Percentiles rank a stretch among this genome's conserved stretches.
Evolutionary conservation across 2,113 vertebrate species (phyloP).

Genomic region (Rhineura floridana): DNA sequence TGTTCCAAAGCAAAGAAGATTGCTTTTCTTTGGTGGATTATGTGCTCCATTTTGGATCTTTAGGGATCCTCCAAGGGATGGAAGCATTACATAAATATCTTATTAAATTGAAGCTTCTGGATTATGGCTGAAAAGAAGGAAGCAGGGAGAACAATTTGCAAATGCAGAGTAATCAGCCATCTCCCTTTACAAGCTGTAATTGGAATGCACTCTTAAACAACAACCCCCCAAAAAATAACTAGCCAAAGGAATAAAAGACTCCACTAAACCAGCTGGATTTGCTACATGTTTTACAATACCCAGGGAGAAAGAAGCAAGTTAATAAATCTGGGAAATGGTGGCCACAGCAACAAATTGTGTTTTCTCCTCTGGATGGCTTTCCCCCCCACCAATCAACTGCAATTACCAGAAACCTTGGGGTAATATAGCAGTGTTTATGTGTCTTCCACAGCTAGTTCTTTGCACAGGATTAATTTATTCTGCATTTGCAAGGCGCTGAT

Average conservation of each 20-base stretch:
- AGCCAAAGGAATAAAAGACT: background rate
- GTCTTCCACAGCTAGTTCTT: constrained; percentile 49
- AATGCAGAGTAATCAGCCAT: background rate
- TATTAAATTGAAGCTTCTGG: background rate
- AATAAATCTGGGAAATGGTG: constrained; percentile 67
- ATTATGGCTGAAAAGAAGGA: background rate
- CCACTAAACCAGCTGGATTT: constrained; percentile 36
- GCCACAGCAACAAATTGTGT: constrained; percentile 72
- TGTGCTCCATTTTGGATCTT: background rate
- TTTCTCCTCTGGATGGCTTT: constrained; percentile 55
- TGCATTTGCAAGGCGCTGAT: constrained; percentile 54
- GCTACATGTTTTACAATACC: constrained; percentile 55
- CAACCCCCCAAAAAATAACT: background rate
- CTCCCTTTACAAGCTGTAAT: background rate
- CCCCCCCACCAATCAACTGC: constrained; percentile 43
- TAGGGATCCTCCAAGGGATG: background rate
- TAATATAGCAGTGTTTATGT: constrained; percentile 52
- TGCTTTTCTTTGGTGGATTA: fast-evolving
- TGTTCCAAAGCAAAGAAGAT: background rate
- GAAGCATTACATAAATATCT: background rate
- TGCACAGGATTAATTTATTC: constrained; percentile 58
- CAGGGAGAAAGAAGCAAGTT: constrained; percentile 41
- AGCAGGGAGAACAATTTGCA: background rate
- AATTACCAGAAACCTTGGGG: constrained; percentile 62
- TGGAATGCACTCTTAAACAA: constrained; percentile 23